Base-by-base conservation (phyloP, 2,797 vertebrate species). In the Eidolon dupreanum region DNA sequence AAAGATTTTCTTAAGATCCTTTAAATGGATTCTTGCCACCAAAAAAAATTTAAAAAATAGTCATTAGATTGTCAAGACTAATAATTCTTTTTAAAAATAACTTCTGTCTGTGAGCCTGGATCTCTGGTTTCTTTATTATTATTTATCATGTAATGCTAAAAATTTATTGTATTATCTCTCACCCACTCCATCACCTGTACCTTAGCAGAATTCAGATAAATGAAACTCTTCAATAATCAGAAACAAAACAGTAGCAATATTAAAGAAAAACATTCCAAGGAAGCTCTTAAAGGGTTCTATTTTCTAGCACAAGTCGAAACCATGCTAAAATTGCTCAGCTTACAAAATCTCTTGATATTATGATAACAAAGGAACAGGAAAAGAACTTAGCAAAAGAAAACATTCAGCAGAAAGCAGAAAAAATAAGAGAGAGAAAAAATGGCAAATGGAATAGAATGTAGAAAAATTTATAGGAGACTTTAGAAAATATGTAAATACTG, bases 121-220 rank as follows among this genome's bases (percentile, higher is more conserved):
- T 41, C 53, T 78, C 41, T 74, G 31, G 26, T 20, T 63, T 83
- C 26, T 59, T 77, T 51, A 65, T 17, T 22, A 41, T 85, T 91
- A 59, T 33, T 79, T 41, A 70, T 53, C 11, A 28, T 10, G 0
- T 43, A 65, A 61, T 63, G 20, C 15, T 79, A 11, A 38, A 83
- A 73, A 36, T 38, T 28, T 53, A 53, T 10, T 83, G 3, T 43
- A 26, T 0, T 41, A 26, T 77, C 10, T 66, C 22, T 63, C 13
- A 55, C 2, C 5, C 4, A 46, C 1, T 1, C 1, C 5, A 4
- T 8, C 66, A 2, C 33, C 28, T 57, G 4, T 5, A 41, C 5
- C 22, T 84, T 8, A 74, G 17, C 20, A 93, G 31, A 91, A 83
- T 24, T 65, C 43, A 91, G 88, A 82, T 73, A 85, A 85, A 66